Percentiles rank a stretch among this genome's conserved stretches.
Conservation (phyloP, 2,797 vertebrate genomes). For the Cossypha dichroa region DNA sequence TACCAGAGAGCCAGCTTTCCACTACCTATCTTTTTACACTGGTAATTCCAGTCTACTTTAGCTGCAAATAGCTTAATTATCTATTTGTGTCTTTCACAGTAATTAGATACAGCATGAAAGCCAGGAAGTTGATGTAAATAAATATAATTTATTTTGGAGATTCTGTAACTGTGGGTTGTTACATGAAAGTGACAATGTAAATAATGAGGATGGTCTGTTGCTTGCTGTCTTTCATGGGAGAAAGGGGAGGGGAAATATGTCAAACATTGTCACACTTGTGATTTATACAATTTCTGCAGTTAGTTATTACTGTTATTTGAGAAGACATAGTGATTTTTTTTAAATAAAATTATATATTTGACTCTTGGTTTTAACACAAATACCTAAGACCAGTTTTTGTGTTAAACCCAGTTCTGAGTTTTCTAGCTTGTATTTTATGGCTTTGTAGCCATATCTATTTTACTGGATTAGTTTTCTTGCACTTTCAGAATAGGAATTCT, state of each 20-base stretch:
- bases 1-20: not conserved
- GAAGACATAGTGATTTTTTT: not conserved
- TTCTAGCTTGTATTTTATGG: not conserved
- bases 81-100: conserved; percentile 22
- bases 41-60: not conserved
- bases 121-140: conserved; percentile 42
- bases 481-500: not conserved
- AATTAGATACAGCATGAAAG: conserved; percentile 42
- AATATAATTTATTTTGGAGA: conserved; percentile 38
- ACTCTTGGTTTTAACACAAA: not conserved
- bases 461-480: not conserved
- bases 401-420: not conserved
- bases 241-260: not conserved
- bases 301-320: not conserved
- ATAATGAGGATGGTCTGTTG: conserved; percentile 20
- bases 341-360: not conserved
- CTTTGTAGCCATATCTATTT: not conserved
- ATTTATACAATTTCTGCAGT: not conserved
- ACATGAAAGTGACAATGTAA: conserved; percentile 23
- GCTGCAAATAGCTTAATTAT: conserved; percentile 54
- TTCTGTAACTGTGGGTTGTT: conserved; percentile 24
- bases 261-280: not conserved
- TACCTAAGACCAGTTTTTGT: not conserved
- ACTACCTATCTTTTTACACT: not conserved
- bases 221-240: not conserved